Evolutionary conservation across 2,888 invertebrate species (phyloP), one percentile per base, ranked within the genome.

Genomic region (Alviniconcha strummeri): DNA sequence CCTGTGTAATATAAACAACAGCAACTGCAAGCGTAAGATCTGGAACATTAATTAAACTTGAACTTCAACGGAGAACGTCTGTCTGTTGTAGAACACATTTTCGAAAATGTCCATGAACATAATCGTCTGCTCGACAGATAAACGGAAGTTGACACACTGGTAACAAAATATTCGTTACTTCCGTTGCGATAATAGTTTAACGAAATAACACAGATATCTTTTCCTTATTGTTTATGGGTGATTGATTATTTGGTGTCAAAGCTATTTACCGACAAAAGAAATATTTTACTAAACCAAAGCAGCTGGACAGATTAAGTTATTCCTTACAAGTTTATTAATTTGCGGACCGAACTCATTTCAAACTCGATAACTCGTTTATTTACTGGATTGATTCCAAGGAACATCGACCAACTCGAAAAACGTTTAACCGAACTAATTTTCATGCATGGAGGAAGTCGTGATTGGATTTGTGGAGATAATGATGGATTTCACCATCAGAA

Each of bases 381-480:
- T 80, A 80, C 80, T 80, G 80, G 80, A 80, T 56, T 80, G 80
- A 80, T 80, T 80, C 80, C 80, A 80, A 80, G 80, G 80, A 69
- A 36, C 52, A 69, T 80, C 56, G 69, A 69, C 69, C 69, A 13
- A 78, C 64, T 52, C 78, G 15, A 52, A 78, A 78, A 36, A 4
- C 57, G 36, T 78, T 13, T 52, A n/a, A 52, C 5, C 52, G n/a
- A 78, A 78, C 64, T 78, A 60, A 56, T 60, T 36, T 36, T 36
- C n/a, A 5, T 60, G 13, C 64, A 13, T 64, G 57, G 0, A 13
- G n/a, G 9, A 60, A 60, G 36, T 19, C 57, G 15, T 36, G 64
- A 64, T 64, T 36, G 36, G 36, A 36, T 78, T 78, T 64, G 56
- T 9, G 57, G 36, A 60, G 9, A 60, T 60, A 13, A 60, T 13